These are phyloP conservation scores for Enteromius paludinosus DNA, from an alignment of 2,797 vertebrate genomes.

Conservation along the genomic window DNA sequence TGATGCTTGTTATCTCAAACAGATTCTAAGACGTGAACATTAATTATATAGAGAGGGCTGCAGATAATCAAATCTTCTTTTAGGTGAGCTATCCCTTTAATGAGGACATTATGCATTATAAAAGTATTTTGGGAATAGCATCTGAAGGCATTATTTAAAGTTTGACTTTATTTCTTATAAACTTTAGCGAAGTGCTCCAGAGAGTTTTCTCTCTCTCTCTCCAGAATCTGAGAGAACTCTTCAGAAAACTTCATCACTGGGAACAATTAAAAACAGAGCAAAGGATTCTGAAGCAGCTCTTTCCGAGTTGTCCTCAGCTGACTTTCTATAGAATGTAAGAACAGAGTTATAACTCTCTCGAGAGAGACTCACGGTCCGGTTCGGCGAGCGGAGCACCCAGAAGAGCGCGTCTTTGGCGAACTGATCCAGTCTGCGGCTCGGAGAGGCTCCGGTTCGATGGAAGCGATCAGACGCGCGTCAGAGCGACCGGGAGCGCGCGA, in stretches of 20 bases:
- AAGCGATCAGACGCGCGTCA: not conserved
- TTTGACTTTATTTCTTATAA: not conserved
- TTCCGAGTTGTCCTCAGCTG: too few relatives aligned
- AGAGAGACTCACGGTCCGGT: constrained; percentile 16
- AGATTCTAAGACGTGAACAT: too few relatives aligned
- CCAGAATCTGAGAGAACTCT: not conserved
- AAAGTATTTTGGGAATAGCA: not conserved
- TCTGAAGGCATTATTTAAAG: not conserved
- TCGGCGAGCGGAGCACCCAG: not conserved
- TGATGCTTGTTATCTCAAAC: too few relatives aligned
- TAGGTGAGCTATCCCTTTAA: not conserved
- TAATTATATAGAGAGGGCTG: too few relatives aligned
- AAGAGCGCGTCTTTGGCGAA: constrained; percentile 26
- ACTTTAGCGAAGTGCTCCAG: not conserved
- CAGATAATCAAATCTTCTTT: not conserved
- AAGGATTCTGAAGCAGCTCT: not conserved
- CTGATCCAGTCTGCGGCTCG: constrained; percentile 25
- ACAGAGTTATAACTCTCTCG: not conserved
- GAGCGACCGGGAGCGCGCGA: not conserved
- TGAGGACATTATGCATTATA: not conserved
- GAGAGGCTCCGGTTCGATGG: not conserved
- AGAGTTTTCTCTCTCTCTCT: not conserved
- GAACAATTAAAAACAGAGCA: too few relatives aligned
- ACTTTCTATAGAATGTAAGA: not conserved
- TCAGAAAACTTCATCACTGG: not conserved